phyloP scores from a whole-genome alignment of 2,888 invertebrate species.

The Himalopsyche japonica region DNA sequence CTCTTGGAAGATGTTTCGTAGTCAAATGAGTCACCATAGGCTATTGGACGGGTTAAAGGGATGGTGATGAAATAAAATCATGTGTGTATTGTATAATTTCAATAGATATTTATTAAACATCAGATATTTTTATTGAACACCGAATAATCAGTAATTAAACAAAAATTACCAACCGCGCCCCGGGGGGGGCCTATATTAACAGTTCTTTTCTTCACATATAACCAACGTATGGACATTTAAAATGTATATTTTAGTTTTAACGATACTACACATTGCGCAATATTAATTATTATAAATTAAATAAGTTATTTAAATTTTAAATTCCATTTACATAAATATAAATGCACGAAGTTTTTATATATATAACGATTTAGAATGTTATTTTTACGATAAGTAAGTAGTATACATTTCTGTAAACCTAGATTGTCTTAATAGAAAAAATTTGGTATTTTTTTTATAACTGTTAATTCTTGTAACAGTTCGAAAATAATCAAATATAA shows the following conservation, averaged over 20 bases:
- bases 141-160: not conserved
- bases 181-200: not conserved
- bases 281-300: not conserved
- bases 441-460: conserved; percentile 13
- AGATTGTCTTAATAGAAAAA: conserved; percentile 15
- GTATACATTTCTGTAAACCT: not conserved
- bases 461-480: not conserved
- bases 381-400: conserved; percentile 1
- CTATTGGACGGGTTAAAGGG: no score
- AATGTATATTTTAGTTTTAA: not conserved
- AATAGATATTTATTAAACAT: not conserved
- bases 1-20: no score
- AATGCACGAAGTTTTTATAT: not conserved
- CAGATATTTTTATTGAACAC: not conserved
- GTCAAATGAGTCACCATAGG: no score
- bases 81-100: not conserved
- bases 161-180: not conserved
- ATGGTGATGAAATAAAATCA: not conserved
- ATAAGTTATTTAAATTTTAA: not conserved
- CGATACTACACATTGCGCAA: conserved; percentile 2
- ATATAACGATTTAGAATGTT: conserved; percentile 1
- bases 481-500: not conserved
- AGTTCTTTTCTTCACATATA: not conserved
- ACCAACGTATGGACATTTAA: not conserved
- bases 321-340: not conserved